These are phyloP conservation scores for Siderastrea siderea DNA, from an alignment of 92 coral and sea anemone species.

Conservation along the genomic window DNA sequence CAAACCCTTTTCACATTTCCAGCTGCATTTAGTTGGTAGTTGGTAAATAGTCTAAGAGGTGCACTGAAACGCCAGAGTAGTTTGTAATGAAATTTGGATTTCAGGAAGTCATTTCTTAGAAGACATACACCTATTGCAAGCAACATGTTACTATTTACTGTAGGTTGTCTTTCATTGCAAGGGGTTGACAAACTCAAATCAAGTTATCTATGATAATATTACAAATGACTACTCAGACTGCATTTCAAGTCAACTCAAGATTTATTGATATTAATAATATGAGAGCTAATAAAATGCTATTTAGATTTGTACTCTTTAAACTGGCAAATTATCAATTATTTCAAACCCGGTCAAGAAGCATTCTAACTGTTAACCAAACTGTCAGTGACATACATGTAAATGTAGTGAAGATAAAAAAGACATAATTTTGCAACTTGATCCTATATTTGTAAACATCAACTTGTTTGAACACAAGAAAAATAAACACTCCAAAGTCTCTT, in stretches of 20 bases:
- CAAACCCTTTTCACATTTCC: no score
- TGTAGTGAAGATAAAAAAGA: background rate
- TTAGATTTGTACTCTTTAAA: background rate
- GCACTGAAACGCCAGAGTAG: background rate
- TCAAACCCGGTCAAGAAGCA: background rate
- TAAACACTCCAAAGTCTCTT: background rate
- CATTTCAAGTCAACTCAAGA: background rate
- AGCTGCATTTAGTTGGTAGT: background rate
- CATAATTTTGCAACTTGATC: background rate
- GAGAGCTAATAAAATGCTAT: background rate
- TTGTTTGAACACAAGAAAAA: background rate
- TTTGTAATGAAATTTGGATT: background rate
- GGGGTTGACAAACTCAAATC: background rate
- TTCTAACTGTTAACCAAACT: conserved; percentile 1
- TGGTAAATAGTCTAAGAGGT: background rate
- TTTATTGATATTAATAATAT: background rate
- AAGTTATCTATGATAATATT: background rate
- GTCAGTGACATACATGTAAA: background rate
- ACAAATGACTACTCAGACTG: no score
- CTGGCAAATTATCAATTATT: background rate
- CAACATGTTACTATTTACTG: background rate
- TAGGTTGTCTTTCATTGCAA: no score
- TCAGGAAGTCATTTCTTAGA: background rate
- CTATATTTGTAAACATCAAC: no score
- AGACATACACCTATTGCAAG: background rate